Base-by-base conservation (phyloP, 2,888 invertebrate genomes). In the Xestia rhomboidea region DNA sequence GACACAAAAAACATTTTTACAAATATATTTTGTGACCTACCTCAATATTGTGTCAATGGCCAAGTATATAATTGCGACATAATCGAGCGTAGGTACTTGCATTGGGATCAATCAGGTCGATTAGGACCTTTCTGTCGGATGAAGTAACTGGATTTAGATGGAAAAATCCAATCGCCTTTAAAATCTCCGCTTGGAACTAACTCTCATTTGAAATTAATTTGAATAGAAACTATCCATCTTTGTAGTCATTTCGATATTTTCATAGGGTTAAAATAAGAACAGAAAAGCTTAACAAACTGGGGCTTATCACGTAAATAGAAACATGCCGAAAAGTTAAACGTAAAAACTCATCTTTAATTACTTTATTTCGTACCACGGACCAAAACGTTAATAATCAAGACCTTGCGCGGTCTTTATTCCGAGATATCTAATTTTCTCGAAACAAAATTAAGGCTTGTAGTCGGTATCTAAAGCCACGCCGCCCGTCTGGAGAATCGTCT, bases 371-470 rank as follows among this genome's bases (percentile, higher is more conserved):
- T 34, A 41, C 18, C 18, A 34, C 8, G 10, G 27, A 6, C 11
- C 41, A 24, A 60, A 83, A 82, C 15, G 30, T 49, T 21, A 7
- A 24, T 81, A 82, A 86, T 82, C 79, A 87, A 87, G 71, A 84
- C 68, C 73, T 79, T 54, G 68, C 62, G 73, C 60, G 51, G 75
- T 68, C 73, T 86, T 68, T 69, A 38, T 27, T 46, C 21, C 41
- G 73, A 81, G 73, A 69, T 83, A 81, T 83, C 79, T 86, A 84
- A 87, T 89, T 88, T 84, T 80, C 81, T 76, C 77, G 82, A 83
- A 86, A 87, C 82, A 73, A 82, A 84, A 84, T 88, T 80, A 70
- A 83, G 34, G 34, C 34, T 60, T 60, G 15, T 15, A 15, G 15
- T n/a, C n/a, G n/a, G n/a, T n/a, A n/a, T n/a, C n/a, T n/a, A n/a